phyloP scores from a whole-genome alignment of 1,140 invertebrate species.

The Drosophila setifemur region DNA sequence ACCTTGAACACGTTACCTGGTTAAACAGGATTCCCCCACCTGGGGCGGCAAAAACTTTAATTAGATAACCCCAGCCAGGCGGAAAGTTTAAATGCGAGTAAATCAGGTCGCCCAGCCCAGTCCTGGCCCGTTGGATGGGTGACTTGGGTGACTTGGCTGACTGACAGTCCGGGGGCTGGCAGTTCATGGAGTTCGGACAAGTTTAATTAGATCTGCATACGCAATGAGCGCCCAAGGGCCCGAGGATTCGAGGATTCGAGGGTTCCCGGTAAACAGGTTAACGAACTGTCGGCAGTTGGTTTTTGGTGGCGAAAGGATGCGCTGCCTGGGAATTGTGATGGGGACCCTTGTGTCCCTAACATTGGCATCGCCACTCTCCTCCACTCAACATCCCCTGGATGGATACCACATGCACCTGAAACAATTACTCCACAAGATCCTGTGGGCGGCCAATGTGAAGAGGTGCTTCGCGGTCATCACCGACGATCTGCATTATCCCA shows the following conservation, averaged over 20 bases:
- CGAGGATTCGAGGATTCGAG: neutral
- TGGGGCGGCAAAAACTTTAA: conserved; percentile 17
- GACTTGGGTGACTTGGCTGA: conserved; percentile 13
- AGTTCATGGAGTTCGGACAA: conserved; percentile 41
- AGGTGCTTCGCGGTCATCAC: conserved; percentile 70
- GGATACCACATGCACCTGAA: conserved; percentile 32
- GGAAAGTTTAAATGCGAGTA: conserved; percentile 39
- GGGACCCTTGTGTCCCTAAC: conserved; percentile 4
- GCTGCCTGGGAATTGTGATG: conserved; percentile 3
- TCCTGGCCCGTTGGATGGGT: too few species aligned
- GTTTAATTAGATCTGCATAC: conserved; percentile 78
- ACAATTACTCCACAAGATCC: conserved; percentile 43
- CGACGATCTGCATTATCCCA: conserved; percentile 50
- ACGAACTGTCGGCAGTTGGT: conserved; percentile 28
- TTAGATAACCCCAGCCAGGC: conserved; percentile 17
- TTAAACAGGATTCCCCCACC: conserved; percentile 22
- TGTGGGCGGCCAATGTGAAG: conserved; percentile 49
- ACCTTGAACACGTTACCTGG: conserved; percentile 33
- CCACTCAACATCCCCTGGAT: neutral
- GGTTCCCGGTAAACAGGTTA: conserved; percentile 37
- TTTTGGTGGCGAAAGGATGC: conserved; percentile 36
- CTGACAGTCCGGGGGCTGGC: conserved; percentile 18
- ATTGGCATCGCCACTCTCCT: neutral
- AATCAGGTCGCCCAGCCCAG: conserved; percentile 43
- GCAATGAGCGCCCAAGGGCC: conserved; percentile 20